Evolutionary conservation across 2,888 invertebrate genomes (phyloP), one percentile per base, ranked within the genome.

Genomic region (Cactoblastis cactorum): DNA sequence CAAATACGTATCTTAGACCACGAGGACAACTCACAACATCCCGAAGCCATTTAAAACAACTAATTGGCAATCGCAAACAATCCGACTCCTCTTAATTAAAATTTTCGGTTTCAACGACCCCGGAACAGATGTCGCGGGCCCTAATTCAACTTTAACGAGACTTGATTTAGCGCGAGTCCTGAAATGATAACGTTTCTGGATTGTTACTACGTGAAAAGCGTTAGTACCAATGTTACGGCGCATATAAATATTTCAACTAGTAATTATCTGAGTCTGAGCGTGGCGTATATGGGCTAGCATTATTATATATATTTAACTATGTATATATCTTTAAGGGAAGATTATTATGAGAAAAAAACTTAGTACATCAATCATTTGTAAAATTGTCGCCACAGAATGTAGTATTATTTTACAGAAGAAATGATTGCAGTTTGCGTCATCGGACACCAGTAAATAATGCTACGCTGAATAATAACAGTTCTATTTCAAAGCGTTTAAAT

Each of bases 1-100:
- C 22, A 22, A 22, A 22, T 22, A 22, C 3, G 6, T 4, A 22
- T n/a, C n/a, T n/a, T n/a, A n/a, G n/a, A n/a, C n/a, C n/a, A n/a
- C 8, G 8, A 28, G 8, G 8, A 28, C 22, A 22, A 22, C 22
- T 28, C 28, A 6, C 28, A 38, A 11, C 14, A 17, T 18, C 38
- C 2, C 38, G 15, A 18, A 38, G 2, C 38, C 17, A 18, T 18
- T 2, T 2, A 1, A 38, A 18, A 14, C 18, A 38, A 38, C 2
- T 38, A 38, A 38, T 38, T 38, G n/a, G 14, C 38, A 18, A 18
- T 38, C 38, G 18, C 38, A 38, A 38, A 38, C 38, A 38, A 18
- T 38, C 38, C 18, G 18, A 11, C 38, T 18, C 11, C 38, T 9
- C 15, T 17, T 38, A 18, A 38, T 38, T 38, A 38, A 38, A 4